Percentiles rank a stretch among this genome's conserved stretches.
phyloP scores from a whole-genome alignment of 2,888 invertebrate genomes.

The Mythimna albipuncta region DNA sequence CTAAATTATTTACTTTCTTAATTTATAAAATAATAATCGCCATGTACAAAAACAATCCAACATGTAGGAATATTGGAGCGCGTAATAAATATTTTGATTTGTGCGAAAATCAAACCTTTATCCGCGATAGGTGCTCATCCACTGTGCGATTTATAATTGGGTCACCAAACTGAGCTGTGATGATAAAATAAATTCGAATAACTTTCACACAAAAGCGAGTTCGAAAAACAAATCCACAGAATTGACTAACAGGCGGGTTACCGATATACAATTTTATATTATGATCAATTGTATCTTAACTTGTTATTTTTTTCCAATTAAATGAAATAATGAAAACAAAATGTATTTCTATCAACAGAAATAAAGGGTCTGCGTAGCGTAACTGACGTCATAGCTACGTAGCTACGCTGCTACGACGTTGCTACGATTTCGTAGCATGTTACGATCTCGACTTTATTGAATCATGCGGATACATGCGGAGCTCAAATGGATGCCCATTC shows the following conservation, averaged over 20 bases:
- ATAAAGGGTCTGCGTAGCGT: constrained; percentile 26
- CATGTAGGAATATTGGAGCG: neutral
- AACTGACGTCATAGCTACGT: neutral
- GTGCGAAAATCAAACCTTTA: neutral
- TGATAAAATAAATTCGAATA: constrained; percentile 20
- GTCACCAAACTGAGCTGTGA: constrained; percentile 1
- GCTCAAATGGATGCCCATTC: no score
- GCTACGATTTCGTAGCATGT: constrained; percentile 38
- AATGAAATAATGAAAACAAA: neutral
- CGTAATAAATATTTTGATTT: neutral
- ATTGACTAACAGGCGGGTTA: neutral
- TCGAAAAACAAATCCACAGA: neutral
- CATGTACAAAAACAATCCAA: no score
- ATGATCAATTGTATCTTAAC: neutral
- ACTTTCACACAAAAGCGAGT: neutral
- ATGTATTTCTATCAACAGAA: neutral
- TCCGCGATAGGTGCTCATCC: constrained; percentile 14
- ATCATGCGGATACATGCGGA: no score
- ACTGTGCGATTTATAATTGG: constrained; percentile 28
- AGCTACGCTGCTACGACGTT: constrained; percentile 33
- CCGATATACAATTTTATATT: neutral
- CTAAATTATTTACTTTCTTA: neutral
- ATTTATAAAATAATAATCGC: no score
- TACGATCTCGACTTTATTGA: neutral
- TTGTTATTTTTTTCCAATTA: neutral